Conservation (phyloP, 2,113 vertebrate species). For the Cariama cristata region DNA sequence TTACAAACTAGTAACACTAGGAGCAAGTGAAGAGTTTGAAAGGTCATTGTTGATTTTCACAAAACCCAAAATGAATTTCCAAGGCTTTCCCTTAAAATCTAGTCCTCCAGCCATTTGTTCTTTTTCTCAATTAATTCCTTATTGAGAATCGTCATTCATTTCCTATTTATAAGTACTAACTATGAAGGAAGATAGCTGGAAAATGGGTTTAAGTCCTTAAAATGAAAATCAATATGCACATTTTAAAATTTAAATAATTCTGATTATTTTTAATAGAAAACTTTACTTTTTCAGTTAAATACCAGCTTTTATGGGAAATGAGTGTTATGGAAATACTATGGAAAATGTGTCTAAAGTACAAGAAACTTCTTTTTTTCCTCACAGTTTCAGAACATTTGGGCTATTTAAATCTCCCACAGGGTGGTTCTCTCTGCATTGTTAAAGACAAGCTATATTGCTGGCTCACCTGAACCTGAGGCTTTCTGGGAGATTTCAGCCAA, state of each 20-base stretch:
- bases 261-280: not conserved
- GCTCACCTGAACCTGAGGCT: not conserved
- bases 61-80: not conserved
- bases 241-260: not conserved
- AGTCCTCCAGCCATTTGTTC: not conserved
- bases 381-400: not conserved
- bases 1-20: not conserved
- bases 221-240: not conserved
- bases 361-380: not conserved
- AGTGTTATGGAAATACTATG: fast-evolving
- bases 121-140: not conserved
- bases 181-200: not conserved
- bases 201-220: not conserved
- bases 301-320: not conserved
- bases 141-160: not conserved
- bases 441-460: not conserved
- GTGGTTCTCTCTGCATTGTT: not conserved
- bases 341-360: not conserved
- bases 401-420: not conserved
- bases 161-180: not conserved
- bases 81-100: not conserved
- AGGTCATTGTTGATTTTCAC: not conserved
- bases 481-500: not conserved
- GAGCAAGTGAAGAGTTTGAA: not conserved
- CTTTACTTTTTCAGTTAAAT: not conserved